Base-by-base conservation (phyloP, 2,113 vertebrate species). In the Varanus salvator region DNA sequence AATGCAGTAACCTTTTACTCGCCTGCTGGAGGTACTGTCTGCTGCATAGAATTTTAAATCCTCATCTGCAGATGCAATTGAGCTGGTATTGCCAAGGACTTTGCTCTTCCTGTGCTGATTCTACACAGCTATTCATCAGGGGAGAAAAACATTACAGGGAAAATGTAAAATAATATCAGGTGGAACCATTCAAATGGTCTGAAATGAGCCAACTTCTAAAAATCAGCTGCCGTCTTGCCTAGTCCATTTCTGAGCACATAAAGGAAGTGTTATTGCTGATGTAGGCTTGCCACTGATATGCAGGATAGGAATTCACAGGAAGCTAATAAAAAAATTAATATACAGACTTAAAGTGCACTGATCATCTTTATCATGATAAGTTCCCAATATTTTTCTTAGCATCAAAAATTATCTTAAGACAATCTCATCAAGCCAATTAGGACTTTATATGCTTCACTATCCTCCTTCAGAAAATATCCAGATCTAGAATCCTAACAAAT, bases 1-100 rank as follows among this genome's bases (percentile, higher is more conserved):
- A 97, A 98, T 94, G 94, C 96, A 97, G 97, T 97, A 97, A 97
- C 95, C 97, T 97, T 97, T 97, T 97, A 97, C 97, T 97, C 90
- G 96, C 97, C 97, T 97, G 97, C 97, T 96, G 94, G 96, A 97
- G 96, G 96, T 97, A 97, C 96, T 97, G 96, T 96, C 96, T 97
- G 97, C 97, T 97, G 97, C 96, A 97, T 0, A 95, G 97, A 97
- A 97, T 97, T 97, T 96, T 97, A 97, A 97, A 97, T 97, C 96
- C 97, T 97, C 96, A 96, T 97, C 97, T 97, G 97, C 96, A 97
- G 97, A 97, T 96, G 95, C 96, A 97, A 97, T 90, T 97, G 96
- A 96, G 96, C 95, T 96, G 95, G 92, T 94, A 96, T 89, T 97
- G 97, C 96, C 95, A 97, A 96, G 96, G 95, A 96, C 94, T 96